Evolutionary conservation across 2,113 vertebrate species (phyloP), one percentile per base, ranked within the genome.

Genomic region (Siphamia tubifer): DNA sequence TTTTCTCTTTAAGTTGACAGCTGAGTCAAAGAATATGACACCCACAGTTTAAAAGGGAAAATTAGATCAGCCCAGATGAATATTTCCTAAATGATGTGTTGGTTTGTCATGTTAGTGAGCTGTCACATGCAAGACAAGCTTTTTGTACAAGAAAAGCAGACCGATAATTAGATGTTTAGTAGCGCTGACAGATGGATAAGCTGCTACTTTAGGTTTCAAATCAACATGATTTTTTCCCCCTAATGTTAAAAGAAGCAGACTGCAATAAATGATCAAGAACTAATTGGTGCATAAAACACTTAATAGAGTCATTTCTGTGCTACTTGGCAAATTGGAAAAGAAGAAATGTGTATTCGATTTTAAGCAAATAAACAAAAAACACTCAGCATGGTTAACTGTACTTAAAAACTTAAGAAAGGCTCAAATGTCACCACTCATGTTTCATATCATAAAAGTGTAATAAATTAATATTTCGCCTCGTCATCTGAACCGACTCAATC

Each of bases 1-100:
- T 60, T 68, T 21, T 4, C 47, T 45, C 34, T n/a, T n/a, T n/a
- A 60, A 8, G 21, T 25, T 58, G 17, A 65, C 45, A 64, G 35
- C 5, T 53, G 24, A 30, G 12, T 61, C n/a, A n/a, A n/a, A n/a
- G n/a, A n/a, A n/a, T n/a, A n/a, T n/a, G n/a, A n/a, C n/a, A n/a
- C n/a, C n/a, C n/a, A n/a, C n/a, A n/a, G n/a, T n/a, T n/a, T n/a
- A n/a, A n/a, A n/a, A n/a, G n/a, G 3, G 0, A 24, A 24, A 7
- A 30, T 21, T 36, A 7, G 27, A 2, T 57, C n/a, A 42, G 13
- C 35, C 23, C 16, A 15, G 31, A 4, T 8, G 12, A 10, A 5
- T 36, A 35, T 32, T 52, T 64, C n/a, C 10, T 3, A 54, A 36
- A 43, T 32, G 31, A 32, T 8, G 31, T 32, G 9, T 10, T 4